Base-by-base conservation (phyloP, 2,888 invertebrate genomes). In the Parasteatoda lunata region DNA sequence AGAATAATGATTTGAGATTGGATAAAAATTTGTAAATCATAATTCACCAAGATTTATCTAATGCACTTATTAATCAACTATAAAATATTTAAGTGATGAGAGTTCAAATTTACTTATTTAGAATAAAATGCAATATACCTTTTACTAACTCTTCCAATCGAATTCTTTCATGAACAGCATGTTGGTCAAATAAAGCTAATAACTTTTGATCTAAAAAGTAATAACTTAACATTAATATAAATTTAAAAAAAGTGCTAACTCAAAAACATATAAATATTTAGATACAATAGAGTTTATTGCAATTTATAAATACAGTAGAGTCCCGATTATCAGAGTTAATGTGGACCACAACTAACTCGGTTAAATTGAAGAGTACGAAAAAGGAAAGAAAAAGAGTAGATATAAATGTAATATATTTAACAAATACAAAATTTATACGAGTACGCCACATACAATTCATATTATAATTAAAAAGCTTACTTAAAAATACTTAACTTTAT, bases 111-210 rank as follows among this genome's bases (percentile, higher is more conserved):
- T 52, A 54, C 11, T 59, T 30, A 30, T 0, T 30, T 30, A 30
- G 30, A 30, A 30, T 30, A 30, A 30, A 30, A 30, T 30, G 30
- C 30, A 30, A 71, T n/a, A 77, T 92, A 95, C 95, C 94, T 91
- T 92, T 90, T 88, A 94, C 92, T 86, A 96, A 93, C 84, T 93
- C 92, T 92, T 97, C 97, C 71, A 97, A 93, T 88, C 95, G 93
- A 88, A 97, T 94, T 91, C 97, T 93, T 92, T 97, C 97, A 92
- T 97, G 95, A 51, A 95, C 95, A 68, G 97, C 97, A 92, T 97
- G 97, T 92, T 97, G 97, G 92, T 97, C 97, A 91, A 97, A 95
- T 54, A 96, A 90, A 54, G 95, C 93, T 45, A 96, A 91, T 90
- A 89, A 68, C 30, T 72, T 73, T 59, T 75, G 30, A 72, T 71